phyloP scores from a whole-genome alignment of 2,113 vertebrate genomes.

The Bettongia penicillata region DNA sequence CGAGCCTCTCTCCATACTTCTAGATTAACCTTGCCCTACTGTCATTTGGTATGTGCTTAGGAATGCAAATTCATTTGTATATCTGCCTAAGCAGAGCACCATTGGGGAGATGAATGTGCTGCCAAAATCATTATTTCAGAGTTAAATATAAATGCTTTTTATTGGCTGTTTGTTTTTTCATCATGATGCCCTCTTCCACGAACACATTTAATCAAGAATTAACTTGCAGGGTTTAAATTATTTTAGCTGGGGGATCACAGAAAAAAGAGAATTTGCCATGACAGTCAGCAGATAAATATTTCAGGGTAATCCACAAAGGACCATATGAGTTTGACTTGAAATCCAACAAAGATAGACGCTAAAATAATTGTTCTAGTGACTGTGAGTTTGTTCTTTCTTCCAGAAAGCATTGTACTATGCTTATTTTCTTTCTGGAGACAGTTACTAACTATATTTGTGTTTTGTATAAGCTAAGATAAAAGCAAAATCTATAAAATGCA shows the following conservation, averaged over 20 bases:
- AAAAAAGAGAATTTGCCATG: neutral
- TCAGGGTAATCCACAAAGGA: neutral
- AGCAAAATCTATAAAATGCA: neutral
- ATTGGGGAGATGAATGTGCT: slow-evolving; percentile 1
- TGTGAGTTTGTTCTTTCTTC: neutral
- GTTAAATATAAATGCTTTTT: slow-evolving; percentile 28
- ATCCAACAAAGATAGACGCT: neutral
- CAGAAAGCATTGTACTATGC: neutral
- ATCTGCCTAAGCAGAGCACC: slow-evolving; percentile 26
- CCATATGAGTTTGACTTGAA: neutral
- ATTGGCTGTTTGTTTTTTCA: slow-evolving; percentile 27
- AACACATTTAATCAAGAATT: neutral
- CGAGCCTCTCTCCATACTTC: slow-evolving; percentile 2
- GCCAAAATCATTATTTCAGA: neutral
- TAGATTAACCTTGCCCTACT: neutral
- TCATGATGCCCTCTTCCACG: neutral
- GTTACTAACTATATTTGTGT: neutral
- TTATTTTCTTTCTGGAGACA: neutral
- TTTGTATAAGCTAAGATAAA: neutral
- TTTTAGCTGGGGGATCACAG: neutral
- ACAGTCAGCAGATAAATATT: neutral
- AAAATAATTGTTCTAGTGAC: neutral
- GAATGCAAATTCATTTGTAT: slow-evolving; percentile 22
- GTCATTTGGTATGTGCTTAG: neutral
- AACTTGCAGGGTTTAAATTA: neutral